These are phyloP conservation scores for Pyrrhosoma nymphula DNA, from an alignment of 2,888 invertebrate species.

Conservation along the genomic window DNA sequence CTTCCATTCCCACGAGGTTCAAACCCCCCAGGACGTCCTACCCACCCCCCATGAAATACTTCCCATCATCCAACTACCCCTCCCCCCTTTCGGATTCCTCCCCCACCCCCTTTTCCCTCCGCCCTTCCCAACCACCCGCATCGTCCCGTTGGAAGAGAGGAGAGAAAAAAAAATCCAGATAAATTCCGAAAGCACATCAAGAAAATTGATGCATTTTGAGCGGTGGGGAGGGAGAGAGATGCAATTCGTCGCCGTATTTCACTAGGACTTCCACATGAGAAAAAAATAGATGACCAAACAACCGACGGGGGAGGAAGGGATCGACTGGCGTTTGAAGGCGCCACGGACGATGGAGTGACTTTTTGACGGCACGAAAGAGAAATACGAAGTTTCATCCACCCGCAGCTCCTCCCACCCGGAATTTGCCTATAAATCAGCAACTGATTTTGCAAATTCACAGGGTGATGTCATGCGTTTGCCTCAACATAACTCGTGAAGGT, in stretches of 20 bases:
- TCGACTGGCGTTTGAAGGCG: not conserved
- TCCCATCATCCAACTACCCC: not conserved
- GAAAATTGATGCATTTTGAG: constrained; percentile 39
- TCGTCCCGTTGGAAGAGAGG: not conserved
- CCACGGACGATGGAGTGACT: not conserved
- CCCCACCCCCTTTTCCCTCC: no score
- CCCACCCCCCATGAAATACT: not conserved
- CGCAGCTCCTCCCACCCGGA: not conserved
- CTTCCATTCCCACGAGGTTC: constrained; percentile 52
- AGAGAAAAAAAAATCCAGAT: not conserved
- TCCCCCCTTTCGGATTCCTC: not conserved
- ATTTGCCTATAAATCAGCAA: not conserved
- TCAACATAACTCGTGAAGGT: not conserved
- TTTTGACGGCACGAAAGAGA: not conserved
- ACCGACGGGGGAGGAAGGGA: not conserved
- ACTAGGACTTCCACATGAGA: not conserved
- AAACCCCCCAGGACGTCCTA: not conserved
- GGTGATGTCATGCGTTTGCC: not conserved
- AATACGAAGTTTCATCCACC: not conserved
- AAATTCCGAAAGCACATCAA: constrained; percentile 9
- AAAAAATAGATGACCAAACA: not conserved
- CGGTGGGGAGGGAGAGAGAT: not conserved
- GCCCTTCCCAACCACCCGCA: not conserved
- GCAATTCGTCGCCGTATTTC: constrained; percentile 27
- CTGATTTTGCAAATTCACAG: not conserved